Percentiles rank a stretch among this genome's conserved stretches.
Conservation (phyloP, 2,888 invertebrate species). For the Morpho deidamia region DNA sequence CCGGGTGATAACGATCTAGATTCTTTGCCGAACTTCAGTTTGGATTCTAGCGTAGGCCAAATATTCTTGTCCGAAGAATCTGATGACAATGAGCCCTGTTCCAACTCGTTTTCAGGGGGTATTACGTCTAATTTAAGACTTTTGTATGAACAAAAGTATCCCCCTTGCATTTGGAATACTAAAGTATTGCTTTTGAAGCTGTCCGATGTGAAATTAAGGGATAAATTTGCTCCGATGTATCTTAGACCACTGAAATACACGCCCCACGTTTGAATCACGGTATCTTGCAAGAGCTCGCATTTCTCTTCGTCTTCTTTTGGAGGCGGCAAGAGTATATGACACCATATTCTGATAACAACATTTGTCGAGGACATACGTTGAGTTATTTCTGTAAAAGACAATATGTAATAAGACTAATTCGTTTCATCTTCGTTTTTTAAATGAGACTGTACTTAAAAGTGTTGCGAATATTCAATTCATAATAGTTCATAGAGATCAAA, state of each 20-base stretch:
- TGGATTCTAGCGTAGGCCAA: conserved; percentile 51
- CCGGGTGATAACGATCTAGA: conserved; percentile 64
- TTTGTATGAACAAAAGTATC: conserved; percentile 85
- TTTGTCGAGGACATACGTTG: conserved; percentile 68
- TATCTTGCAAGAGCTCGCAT: conserved; percentile 58
- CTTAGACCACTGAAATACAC: conserved; percentile 91
- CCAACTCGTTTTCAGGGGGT: conserved; percentile 62
- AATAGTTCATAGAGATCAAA: too few relatives aligned
- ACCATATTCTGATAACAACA: conserved; percentile 70
- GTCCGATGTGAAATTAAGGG: conserved; percentile 82
- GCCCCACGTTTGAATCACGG: conserved; percentile 87
- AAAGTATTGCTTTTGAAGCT: conserved; percentile 85
- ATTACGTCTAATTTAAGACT: conserved; percentile 71
- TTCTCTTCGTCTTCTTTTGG: conserved; percentile 34
- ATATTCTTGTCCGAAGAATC: conserved; percentile 62
- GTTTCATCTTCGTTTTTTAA: background rate
- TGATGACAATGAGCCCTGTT: conserved; percentile 62
- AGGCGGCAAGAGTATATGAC: conserved; percentile 46
- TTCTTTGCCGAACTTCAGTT: conserved; percentile 48
- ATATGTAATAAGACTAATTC: background rate
- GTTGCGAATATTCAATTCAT: too few relatives aligned
- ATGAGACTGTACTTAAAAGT: background rate
- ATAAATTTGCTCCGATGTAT: conserved; percentile 83
- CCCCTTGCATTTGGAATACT: conserved; percentile 92
- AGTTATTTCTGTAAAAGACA: conserved; percentile 55